Evolutionary conservation across 2,888 invertebrate genomes (phyloP), one percentile per base, ranked within the genome.

Genomic region (Alviniconcha strummeri): DNA sequence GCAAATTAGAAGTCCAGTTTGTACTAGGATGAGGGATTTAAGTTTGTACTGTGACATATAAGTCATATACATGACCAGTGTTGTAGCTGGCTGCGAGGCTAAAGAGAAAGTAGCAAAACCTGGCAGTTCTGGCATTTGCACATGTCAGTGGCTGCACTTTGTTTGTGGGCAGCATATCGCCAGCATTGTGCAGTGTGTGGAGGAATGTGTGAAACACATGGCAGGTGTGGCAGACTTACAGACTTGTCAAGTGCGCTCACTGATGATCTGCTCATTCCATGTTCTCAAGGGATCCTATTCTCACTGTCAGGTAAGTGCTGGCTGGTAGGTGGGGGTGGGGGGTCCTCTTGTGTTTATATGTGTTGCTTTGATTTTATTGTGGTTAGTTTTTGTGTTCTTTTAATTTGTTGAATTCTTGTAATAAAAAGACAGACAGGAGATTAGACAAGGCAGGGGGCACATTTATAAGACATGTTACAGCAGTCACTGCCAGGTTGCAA

Each of bases 231-330:
- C 79, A 67, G 81, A 64, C 75, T 82, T 85, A 75, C 78, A 86
- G 77, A 77, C 85, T 56, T 77, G 82, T 15, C 76, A 84, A 19
- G 85, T 90, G 8, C 90, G 89, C 80, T 90, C 91, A 8, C 83
- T 92, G 72, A 89, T 89, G 13, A 71, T 84, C n/a, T 89, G 89
- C 64, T 88, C 89, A 11, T 77, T 91, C 4, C 88, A 90, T 74
- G 76, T 90, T n/a, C 86, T 91, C 52, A 90, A 88, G 72, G 87
- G 89, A 74, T 88, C 91, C 1, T 92, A 91, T 85, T 80, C 83
- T 9, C 92, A 92, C 81, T 92, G 92, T 77, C 90, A 90, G 89
- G 91, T 91, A 80, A 83, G 36, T 36, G 36, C 36, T 36, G 36
- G 36, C 36, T 36, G 36, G 36, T 36, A 36, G 36, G 88, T 64